Conservation (phyloP, 2,113 vertebrate genomes). For the Cichladusa arquata region DNA sequence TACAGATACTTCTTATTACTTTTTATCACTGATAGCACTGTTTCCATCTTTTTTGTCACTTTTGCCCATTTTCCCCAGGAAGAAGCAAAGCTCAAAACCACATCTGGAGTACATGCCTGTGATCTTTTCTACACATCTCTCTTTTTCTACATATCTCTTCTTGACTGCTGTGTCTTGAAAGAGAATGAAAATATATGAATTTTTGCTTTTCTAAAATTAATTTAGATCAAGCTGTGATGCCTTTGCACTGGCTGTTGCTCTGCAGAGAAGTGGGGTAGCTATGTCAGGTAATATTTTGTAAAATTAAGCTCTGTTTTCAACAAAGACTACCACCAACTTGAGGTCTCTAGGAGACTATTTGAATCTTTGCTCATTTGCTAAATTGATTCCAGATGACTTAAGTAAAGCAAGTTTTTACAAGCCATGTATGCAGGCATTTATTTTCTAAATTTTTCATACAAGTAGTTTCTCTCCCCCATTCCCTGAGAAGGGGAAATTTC, state of each 20-base stretch:
- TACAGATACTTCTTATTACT: not conserved
- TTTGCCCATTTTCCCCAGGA: not conserved
- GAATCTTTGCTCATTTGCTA: not conserved
- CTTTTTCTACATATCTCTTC: not conserved
- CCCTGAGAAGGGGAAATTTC: not conserved
- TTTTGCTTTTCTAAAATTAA: not conserved
- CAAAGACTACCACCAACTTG: not conserved
- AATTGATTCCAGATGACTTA: not conserved
- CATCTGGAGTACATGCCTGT: not conserved
- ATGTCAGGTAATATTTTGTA: not conserved
- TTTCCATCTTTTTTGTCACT: not conserved
- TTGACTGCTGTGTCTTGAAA: not conserved
- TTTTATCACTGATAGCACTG: not conserved
- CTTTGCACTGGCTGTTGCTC: not conserved
- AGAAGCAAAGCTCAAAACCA: not conserved
- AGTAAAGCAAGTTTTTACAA: not conserved
- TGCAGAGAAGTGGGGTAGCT: not conserved
- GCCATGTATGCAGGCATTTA: not conserved
- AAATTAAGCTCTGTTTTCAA: not conserved
- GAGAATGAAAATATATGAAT: not conserved
- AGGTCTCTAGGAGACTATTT: not conserved
- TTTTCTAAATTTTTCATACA: not conserved
- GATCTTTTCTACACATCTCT: not conserved
- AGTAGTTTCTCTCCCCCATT: not conserved
- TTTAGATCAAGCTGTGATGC: not conserved